These are phyloP conservation scores for Spilogale gracilis DNA, from an alignment of 2,113 vertebrate species.

Conservation along the genomic window DNA sequence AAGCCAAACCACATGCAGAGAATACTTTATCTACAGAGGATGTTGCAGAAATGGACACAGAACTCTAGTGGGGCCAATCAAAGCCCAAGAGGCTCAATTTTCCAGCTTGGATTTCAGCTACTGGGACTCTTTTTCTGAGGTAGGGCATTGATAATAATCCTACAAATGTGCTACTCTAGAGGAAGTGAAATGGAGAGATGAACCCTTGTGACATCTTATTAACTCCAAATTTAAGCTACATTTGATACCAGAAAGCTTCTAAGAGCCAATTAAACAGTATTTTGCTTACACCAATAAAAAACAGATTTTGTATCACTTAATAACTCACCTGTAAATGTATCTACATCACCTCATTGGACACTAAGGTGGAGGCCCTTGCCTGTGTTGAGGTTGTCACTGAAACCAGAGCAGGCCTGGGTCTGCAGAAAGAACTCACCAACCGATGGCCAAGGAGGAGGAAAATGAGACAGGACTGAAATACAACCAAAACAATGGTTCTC, in stretches of 20 bases:
- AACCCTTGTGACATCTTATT: not conserved
- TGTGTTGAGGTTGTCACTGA: not conserved
- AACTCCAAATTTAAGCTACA: not conserved
- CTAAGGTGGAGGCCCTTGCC: not conserved
- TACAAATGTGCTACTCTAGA: not conserved
- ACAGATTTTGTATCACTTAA: not conserved
- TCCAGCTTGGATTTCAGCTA: not conserved
- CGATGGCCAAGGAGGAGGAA: not conserved
- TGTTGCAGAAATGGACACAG: not conserved
- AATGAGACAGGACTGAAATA: not conserved
- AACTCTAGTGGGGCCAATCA: not conserved
- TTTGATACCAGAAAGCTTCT: slow-evolving; percentile 40
- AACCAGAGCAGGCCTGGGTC: not conserved
- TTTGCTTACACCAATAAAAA: not conserved
- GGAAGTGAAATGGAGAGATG: not conserved
- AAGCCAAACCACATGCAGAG: not conserved
- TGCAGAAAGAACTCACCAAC: not conserved
- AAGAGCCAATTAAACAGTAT: not conserved
- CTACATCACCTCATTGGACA: not conserved
- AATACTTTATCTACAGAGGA: not conserved
- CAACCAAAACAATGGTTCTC: not conserved
- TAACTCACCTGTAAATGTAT: not conserved
- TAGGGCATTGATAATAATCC: not conserved
- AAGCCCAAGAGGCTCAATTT: not conserved
- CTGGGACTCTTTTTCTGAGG: not conserved